Evolutionary conservation across 2,888 invertebrate species (phyloP).

Genomic region (Macrophya alboannulata): DNA sequence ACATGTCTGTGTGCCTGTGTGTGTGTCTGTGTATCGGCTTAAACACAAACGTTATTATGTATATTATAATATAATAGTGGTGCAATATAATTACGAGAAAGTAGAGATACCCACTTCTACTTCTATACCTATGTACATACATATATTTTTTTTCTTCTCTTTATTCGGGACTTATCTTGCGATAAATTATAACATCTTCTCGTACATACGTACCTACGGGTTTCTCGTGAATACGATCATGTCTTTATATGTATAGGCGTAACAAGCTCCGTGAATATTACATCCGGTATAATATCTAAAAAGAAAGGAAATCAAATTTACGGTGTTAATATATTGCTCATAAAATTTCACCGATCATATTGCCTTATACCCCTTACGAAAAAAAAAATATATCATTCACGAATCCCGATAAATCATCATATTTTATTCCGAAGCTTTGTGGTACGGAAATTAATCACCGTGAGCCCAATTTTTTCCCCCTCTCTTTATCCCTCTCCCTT

Average conservation of each 20-base stretch:
- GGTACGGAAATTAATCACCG: constrained; percentile 14
- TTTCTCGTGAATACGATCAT: constrained; percentile 2
- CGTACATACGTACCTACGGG: neutral
- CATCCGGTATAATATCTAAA: neutral
- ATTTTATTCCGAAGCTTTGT: constrained; percentile 25
- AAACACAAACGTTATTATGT: neutral
- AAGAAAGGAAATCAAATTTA: neutral
- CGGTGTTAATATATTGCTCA: neutral
- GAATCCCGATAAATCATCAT: neutral
- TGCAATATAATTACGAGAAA: constrained; percentile 42
- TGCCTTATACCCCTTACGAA: neutral
- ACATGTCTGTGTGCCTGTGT: too few relatives aligned
- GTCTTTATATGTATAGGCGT: neutral
- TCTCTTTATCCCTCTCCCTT: too few relatives aligned
- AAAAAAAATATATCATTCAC: constrained; percentile 11
- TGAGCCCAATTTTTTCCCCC: neutral
- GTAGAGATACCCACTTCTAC: neutral
- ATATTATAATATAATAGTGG: neutral
- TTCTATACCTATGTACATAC: neutral
- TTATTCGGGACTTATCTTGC: constrained; percentile 35
- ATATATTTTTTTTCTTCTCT: neutral
- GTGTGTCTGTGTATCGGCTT: neutral
- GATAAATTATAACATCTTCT: neutral
- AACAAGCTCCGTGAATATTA: neutral
- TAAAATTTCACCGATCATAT: neutral